Percentiles rank a stretch among this genome's conserved stretches.
phyloP scores from a whole-genome alignment of 2,888 invertebrate genomes.

The Prosapia bicincta region DNA sequence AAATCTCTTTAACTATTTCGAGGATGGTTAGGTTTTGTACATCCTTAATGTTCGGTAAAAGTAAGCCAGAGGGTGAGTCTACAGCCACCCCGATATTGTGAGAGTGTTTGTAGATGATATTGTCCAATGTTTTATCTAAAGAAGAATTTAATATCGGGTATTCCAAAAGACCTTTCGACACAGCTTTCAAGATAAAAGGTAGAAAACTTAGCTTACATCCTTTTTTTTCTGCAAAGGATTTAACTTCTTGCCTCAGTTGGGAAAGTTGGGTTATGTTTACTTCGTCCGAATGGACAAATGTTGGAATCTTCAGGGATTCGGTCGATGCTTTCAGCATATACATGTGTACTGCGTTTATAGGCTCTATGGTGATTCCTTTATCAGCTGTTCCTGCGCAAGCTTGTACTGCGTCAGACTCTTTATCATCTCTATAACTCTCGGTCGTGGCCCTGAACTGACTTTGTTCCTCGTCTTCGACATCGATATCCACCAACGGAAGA shows the following conservation, averaged over 20 bases:
- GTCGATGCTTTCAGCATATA: conserved; percentile 98
- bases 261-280: conserved; percentile 77
- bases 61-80: conserved; percentile 89
- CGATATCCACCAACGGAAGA: conserved; percentile 87
- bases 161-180: conserved; percentile 70
- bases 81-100: conserved; percentile 98
- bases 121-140: conserved; percentile 73
- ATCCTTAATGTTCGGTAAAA: conserved; percentile 91
- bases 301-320: conserved; percentile 80
- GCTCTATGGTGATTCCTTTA: conserved; percentile 63
- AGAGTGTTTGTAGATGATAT: conserved; percentile 66
- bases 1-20: conserved; percentile 82
- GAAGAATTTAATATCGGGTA: conserved; percentile 87
- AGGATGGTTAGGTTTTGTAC: conserved; percentile 78
- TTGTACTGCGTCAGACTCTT: conserved; percentile 73
- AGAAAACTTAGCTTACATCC: conserved; percentile 79
- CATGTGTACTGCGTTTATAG: conserved; percentile 52
- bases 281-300: conserved; percentile 94
- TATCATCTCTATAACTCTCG: background rate
- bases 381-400: conserved; percentile 87
- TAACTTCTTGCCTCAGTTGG: conserved; percentile 43
- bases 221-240: conserved; percentile 25
- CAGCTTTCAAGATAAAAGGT: conserved; percentile 95
- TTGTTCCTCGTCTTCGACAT: conserved; percentile 53
- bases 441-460: background rate